Conservation (phyloP, 2,113 vertebrate genomes). For the Eulemur rufifrons region DNA sequence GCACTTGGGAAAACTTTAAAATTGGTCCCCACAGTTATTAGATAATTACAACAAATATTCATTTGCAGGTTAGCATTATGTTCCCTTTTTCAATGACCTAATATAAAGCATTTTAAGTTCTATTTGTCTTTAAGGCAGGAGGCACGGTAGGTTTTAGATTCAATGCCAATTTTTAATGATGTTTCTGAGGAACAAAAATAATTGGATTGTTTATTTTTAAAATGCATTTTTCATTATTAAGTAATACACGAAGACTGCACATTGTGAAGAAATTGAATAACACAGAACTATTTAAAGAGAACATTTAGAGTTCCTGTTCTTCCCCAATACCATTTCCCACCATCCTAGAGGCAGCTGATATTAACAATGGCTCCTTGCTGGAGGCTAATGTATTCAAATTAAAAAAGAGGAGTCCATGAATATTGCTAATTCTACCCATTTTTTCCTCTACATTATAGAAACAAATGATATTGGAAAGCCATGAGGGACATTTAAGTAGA, state of each 20-base stretch:
- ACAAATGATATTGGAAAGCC: background rate
- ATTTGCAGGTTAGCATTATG: background rate
- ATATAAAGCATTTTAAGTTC: background rate
- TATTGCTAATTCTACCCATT: background rate
- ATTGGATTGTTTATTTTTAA: conserved; percentile 13
- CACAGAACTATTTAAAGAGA: background rate
- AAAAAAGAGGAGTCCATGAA: background rate
- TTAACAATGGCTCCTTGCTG: background rate
- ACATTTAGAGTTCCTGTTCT: background rate
- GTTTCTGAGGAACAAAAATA: background rate
- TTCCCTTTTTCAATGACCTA: background rate
- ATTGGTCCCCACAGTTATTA: background rate
- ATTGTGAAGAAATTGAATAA: background rate
- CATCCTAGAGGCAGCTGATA: background rate
- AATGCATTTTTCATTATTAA: background rate
- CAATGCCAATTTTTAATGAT: background rate
- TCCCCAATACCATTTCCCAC: background rate
- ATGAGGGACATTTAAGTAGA: background rate
- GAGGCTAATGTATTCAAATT: background rate
- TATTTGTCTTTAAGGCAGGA: conserved; percentile 11
- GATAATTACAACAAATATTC: background rate
- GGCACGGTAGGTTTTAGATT: background rate
- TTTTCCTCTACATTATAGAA: background rate
- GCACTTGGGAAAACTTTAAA: conserved; percentile 9
- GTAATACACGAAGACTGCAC: background rate